Base-by-base conservation (phyloP, 1,140 invertebrate species). In the Monomorium pharaonis region DNA sequence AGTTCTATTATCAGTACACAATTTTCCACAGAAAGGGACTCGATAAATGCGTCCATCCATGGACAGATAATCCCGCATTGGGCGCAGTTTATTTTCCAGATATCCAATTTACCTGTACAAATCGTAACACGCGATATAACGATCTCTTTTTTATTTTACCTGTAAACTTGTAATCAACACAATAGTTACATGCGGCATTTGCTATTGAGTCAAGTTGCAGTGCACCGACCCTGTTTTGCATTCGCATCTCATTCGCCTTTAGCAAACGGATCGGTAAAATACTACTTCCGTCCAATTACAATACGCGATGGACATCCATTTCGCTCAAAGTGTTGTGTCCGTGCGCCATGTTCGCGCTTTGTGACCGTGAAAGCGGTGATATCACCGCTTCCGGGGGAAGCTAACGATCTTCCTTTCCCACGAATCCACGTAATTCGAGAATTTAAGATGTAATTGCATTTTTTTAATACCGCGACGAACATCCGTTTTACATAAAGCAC, bases 161-260 rank as follows among this genome's bases (percentile, higher is more conserved):
- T 44, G 78, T 72, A 81, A 56, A 74, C 51, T 58, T 47, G 56
- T 83, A 83, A 83, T 83, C 51, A 78, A 49, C 60, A 49, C 58
- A 77, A 84, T 54, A 54, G 49, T 51, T 42, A 42, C 74, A 16
- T 6, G n/a, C 30, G 24, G 27, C 70, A 12, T 84, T 84, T 65
- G 74, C 49, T 84, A 77, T 84, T 24, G 83, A 84, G 83, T 65
- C 83, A 77, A 84, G 83, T 83, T 83, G 51, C 67, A 37, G 37
- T 16, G 3, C 49, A 10, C 18, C 37, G 78, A 83, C n/a, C 51
- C 37, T 18, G 44, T 83, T 74, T 74, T 74, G 56, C 65, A 58
- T 74, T 74, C 60, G 56, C 65, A 58, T 74, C 33, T 47, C 77
- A 80, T 80, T 69, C 51, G 67, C 51, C 67, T 74, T 69, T 27